These are phyloP conservation scores for Sphyrna mokarran DNA, from an alignment of 2,113 vertebrate genomes.

Conservation along the genomic window DNA sequence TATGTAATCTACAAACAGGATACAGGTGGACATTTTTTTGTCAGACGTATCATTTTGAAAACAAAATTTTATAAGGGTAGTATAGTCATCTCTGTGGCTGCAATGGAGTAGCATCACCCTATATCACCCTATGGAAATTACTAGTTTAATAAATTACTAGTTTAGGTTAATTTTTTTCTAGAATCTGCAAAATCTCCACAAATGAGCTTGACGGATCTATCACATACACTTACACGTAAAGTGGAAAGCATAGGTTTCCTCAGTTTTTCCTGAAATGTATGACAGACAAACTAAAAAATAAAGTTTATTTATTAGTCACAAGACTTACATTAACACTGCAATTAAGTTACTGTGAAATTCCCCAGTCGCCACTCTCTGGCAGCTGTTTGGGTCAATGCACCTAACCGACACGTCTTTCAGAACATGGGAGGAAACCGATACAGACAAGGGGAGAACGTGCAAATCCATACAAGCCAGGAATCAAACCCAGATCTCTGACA, in stretches of 20 bases:
- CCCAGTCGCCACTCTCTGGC: too few relatives aligned
- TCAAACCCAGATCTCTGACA: too few relatives aligned
- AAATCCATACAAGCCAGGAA: too few relatives aligned
- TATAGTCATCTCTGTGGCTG: not conserved
- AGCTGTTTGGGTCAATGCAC: too few relatives aligned
- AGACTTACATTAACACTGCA: too few relatives aligned
- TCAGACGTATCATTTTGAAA: not conserved
- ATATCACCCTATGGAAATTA: not conserved
- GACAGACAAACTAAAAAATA: not conserved
- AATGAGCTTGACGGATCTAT: not conserved
- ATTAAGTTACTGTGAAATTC: too few relatives aligned
- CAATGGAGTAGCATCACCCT: not conserved
- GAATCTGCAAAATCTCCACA: not conserved
- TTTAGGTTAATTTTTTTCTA: not conserved
- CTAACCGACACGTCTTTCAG: too few relatives aligned
- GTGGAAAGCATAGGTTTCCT: not conserved
- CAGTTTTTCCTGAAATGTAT: not conserved
- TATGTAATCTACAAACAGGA: not conserved
- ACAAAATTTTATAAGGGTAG: not conserved
- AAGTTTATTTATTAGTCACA: too few relatives aligned
- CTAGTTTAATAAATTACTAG: not conserved
- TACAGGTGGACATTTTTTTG: constrained; percentile 9
- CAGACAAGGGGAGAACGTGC: too few relatives aligned
- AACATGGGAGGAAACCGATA: too few relatives aligned
- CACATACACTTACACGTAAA: not conserved